Evolutionary conservation across 2,113 vertebrate species (phyloP).

Genomic region (Aythya baeri): DNA sequence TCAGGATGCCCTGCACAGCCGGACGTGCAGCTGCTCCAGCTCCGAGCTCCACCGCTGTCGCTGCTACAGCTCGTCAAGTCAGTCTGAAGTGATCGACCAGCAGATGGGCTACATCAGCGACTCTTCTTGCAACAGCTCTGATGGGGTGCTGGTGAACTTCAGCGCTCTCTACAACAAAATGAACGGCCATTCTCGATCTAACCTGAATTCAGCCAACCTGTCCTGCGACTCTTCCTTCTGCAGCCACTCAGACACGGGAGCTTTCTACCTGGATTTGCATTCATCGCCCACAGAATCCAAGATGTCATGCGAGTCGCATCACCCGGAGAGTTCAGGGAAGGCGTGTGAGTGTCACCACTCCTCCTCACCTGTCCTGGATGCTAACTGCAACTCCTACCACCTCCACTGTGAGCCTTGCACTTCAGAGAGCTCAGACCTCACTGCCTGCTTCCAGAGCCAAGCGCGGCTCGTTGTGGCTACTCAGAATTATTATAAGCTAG

Average conservation of each 20-base stretch:
- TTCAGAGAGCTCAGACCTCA: constrained; percentile 82
- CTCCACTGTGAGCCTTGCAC: constrained; percentile 78
- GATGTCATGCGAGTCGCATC: constrained; percentile 75
- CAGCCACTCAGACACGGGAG: constrained; percentile 85
- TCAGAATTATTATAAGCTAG: constrained; percentile 98
- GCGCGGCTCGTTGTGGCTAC: constrained; percentile 94
- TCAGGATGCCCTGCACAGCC: constrained; percentile 71
- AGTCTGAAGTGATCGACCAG: constrained; percentile 82
- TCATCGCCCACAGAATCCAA: constrained; percentile 89
- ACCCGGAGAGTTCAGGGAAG: constrained; percentile 72
- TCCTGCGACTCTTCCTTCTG: constrained; percentile 86
- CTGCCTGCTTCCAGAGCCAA: constrained; percentile 93
- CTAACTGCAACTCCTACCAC: constrained; percentile 94
- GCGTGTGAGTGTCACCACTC: constrained; percentile 80
- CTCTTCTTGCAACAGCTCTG: constrained; percentile 95
- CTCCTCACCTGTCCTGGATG: constrained; percentile 88
- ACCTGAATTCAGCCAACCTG: constrained; percentile 85
- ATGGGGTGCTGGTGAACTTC: constrained; percentile 94
- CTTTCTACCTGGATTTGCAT: constrained; percentile 96
- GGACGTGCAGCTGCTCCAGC: constrained; percentile 79
- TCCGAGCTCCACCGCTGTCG: constrained; percentile 77
- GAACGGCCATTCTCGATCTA: constrained; percentile 83
- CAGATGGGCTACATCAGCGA: constrained; percentile 90
- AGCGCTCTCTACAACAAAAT: constrained; percentile 94
- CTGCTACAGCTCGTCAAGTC: constrained; percentile 85